Evolutionary conservation across 1,140 invertebrate species (phyloP), one percentile per base, ranked within the genome.

Genomic region (Calliopsis andreniformis): DNA sequence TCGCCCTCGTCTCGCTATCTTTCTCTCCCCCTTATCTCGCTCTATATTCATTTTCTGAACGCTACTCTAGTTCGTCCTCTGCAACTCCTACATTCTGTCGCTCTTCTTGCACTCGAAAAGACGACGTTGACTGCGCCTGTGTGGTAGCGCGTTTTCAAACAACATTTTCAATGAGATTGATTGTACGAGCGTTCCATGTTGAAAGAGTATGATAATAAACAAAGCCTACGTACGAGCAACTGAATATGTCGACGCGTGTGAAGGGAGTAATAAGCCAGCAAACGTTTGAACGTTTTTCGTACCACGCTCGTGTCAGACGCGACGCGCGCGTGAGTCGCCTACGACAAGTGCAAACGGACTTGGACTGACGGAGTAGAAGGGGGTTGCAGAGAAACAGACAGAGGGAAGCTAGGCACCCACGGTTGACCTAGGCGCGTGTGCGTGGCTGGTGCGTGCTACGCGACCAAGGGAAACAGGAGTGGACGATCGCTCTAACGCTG

Each of bases 391-490:
- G 20, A 6, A n/a, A 30, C 23, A 56, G 43, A 67, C 30, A 56
- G 35, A n/a, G 56, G 56, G 23, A 53, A 71, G 51, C 51, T 58
- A 67, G 23, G 25, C 49, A 66, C 61, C 62, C 71, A 73, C 63
- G 51, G 51, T 75, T 75, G 63, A 75, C 63, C 62, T 75, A 75
- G 51, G 63, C 63, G 35, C 62, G 63, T 75, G 71, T 75, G 63
- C 63, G 71, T 73, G 30, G 62, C 39, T 66, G 62, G 8, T 55
- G 49, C 59, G 61, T 73, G n/a, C 39, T 66, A 25, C 39, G 51
- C 28, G 32, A 66, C 14, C 25, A 6, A 39, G 12, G n/a, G 8
- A 55, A 1, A 32, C 43, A 70, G 28, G 43, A 47, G 8, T 49
- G 39, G 42, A 45, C 16, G n/a, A 47, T 32, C 30, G 5, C n/a